These are phyloP conservation scores for Octodonta nipae DNA, from an alignment of 2,888 invertebrate genomes.

Conservation along the genomic window DNA sequence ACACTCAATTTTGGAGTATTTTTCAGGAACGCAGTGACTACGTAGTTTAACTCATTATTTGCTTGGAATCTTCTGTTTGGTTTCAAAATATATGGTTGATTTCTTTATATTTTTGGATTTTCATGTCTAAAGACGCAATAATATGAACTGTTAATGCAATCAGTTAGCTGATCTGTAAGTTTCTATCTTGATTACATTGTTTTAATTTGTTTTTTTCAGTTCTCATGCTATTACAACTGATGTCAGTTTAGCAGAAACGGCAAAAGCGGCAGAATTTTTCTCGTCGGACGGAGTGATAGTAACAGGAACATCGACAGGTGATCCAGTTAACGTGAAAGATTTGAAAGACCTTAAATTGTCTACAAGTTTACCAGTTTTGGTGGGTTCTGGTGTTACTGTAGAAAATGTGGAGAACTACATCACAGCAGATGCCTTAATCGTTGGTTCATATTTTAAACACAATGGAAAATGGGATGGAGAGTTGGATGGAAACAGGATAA, in stretches of 20 bases:
- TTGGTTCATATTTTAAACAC: constrained; percentile 63
- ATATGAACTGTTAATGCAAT: too few relatives aligned
- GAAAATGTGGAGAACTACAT: constrained; percentile 47
- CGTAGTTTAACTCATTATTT: too few relatives aligned
- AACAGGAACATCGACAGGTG: constrained; percentile 58
- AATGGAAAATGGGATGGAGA: constrained; percentile 42
- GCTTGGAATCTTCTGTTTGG: too few relatives aligned
- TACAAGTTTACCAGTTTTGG: constrained; percentile 49
- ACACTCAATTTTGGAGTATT: too few relatives aligned
- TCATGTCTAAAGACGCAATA: too few relatives aligned
- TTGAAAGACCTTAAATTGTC: constrained; percentile 38
- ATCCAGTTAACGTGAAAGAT: constrained; percentile 43
- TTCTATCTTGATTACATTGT: too few relatives aligned
- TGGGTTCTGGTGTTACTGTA: constrained; percentile 62
- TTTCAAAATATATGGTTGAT: too few relatives aligned
- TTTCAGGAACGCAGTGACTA: too few relatives aligned
- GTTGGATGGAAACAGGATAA: constrained; percentile 37
- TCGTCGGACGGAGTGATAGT: constrained; percentile 62
- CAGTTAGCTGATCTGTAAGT: too few relatives aligned
- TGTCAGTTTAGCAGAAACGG: constrained; percentile 52
- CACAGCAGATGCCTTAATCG: constrained; percentile 51
- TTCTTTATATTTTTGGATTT: too few relatives aligned
- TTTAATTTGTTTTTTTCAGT: too few relatives aligned
- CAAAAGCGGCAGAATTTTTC: constrained; percentile 66
- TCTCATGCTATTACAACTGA: constrained; percentile 66